Conservation (phyloP, 2,113 vertebrate genomes). For the Erythrolamprus reginae region DNA sequence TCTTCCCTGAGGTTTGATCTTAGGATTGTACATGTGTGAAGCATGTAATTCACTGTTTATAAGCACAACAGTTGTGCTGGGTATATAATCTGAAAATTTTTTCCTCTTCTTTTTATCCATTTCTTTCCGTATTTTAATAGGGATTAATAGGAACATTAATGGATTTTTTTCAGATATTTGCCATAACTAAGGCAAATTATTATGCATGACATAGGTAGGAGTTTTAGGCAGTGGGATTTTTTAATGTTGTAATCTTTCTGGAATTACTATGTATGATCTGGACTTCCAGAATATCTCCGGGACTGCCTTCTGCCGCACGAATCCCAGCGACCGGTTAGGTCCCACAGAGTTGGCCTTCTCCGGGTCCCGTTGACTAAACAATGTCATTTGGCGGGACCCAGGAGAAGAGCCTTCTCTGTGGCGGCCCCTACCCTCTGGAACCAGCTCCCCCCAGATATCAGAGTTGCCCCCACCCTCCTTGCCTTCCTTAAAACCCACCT, state of each 20-base stretch:
- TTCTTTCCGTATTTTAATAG: not conserved
- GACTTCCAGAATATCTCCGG: too few species aligned
- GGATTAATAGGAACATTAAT: too few species aligned
- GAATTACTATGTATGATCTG: not conserved
- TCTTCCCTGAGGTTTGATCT: not conserved
- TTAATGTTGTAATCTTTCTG: not conserved
- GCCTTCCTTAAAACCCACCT: too few species aligned
- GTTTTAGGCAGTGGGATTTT: not conserved
- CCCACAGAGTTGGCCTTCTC: too few species aligned
- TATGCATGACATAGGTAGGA: not conserved
- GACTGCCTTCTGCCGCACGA: too few species aligned
- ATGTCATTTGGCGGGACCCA: too few species aligned
- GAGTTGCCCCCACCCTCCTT: too few species aligned
- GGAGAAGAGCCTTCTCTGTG: too few species aligned
- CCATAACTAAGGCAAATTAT: slow-evolving; percentile 7
- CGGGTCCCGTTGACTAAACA: too few species aligned
- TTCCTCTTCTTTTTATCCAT: not conserved
- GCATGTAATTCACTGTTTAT: not conserved
- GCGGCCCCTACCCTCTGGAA: too few species aligned
- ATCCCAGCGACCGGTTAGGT: too few species aligned
- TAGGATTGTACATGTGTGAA: not conserved
- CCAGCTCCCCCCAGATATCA: too few species aligned
- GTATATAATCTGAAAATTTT: not conserved
- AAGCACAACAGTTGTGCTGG: not conserved
- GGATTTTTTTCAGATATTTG: not conserved